Percentiles rank a stretch among this genome's conserved stretches.
These are phyloP conservation scores for Baryphthengus martii DNA, from an alignment of 2,113 vertebrate genomes.

Conservation along the genomic window DNA sequence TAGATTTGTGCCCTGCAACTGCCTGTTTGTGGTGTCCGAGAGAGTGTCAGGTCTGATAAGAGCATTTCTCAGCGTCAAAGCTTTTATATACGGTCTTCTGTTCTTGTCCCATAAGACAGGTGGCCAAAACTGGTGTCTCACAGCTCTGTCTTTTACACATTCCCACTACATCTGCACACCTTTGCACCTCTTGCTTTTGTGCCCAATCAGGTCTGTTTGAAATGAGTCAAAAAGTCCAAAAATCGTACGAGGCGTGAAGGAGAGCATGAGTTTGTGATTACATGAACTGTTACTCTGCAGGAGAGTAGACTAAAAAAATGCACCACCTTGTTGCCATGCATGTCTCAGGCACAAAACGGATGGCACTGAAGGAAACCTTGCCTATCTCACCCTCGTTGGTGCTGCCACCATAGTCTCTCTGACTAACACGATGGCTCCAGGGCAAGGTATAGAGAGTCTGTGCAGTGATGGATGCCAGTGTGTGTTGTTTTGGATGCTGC, in stretches of 20 bases:
- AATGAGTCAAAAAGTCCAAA: neutral
- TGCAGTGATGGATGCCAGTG: accelerated
- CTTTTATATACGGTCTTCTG: neutral
- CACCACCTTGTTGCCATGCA: neutral
- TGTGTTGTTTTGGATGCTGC: neutral
- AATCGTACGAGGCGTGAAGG: neutral
- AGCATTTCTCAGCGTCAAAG: neutral
- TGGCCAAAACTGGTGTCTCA: neutral
- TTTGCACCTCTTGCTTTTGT: neutral
- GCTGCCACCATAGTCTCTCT: neutral
- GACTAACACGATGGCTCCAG: neutral
- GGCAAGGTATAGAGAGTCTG: neutral
- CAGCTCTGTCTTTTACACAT: neutral
- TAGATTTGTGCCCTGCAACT: neutral
- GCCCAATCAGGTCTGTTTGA: neutral
- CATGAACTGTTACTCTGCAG: neutral
- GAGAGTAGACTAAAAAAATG: neutral
- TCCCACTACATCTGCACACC: neutral
- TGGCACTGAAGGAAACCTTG: neutral
- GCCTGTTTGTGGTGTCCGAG: neutral
- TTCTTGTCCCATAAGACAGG: neutral
- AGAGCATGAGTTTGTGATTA: neutral
- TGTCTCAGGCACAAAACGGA: neutral
- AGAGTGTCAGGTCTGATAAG: neutral
- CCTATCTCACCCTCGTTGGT: neutral